These are phyloP conservation scores for Arnoldichthys spilopterus DNA, from an alignment of 2,797 vertebrate species.

Conservation along the genomic window DNA sequence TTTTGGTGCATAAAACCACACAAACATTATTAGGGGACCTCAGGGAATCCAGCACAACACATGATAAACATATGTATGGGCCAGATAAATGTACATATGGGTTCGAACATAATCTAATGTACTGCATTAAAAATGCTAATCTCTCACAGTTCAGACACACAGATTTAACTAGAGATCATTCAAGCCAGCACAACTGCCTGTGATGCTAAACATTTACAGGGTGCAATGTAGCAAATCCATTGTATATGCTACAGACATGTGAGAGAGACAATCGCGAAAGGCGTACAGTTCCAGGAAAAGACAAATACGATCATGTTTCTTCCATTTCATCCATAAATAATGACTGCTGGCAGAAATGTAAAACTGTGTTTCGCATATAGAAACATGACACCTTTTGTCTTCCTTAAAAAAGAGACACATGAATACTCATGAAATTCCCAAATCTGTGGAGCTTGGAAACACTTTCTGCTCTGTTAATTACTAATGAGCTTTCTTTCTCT, in stretches of 20 bases:
- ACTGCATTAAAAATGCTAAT: background rate
- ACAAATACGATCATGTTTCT: background rate
- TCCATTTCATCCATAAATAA: background rate
- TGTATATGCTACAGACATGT: background rate
- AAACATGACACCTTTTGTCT: conserved; percentile 11
- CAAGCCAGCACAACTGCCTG: background rate
- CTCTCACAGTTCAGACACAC: background rate
- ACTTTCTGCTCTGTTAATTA: conserved; percentile 86
- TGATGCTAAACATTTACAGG: background rate
- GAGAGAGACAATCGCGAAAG: too few relatives aligned
- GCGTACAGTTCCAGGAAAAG: background rate
- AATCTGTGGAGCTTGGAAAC: conserved; percentile 69
- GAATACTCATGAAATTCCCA: conserved; percentile 64
- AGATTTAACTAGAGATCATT: background rate
- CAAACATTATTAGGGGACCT: too few relatives aligned
- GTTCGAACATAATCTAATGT: too few relatives aligned
- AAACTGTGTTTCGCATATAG: background rate
- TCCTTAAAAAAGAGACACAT: conserved; percentile 59
- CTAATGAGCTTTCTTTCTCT: conserved; percentile 71
- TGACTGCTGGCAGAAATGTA: background rate
- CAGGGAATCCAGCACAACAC: too few relatives aligned
- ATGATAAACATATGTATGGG: too few relatives aligned
- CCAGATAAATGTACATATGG: too few relatives aligned
- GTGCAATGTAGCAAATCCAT: background rate
- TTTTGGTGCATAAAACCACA: too few relatives aligned